These are phyloP conservation scores for Pterostichus niger DNA, from an alignment of 2,888 invertebrate genomes.

Conservation along the genomic window DNA sequence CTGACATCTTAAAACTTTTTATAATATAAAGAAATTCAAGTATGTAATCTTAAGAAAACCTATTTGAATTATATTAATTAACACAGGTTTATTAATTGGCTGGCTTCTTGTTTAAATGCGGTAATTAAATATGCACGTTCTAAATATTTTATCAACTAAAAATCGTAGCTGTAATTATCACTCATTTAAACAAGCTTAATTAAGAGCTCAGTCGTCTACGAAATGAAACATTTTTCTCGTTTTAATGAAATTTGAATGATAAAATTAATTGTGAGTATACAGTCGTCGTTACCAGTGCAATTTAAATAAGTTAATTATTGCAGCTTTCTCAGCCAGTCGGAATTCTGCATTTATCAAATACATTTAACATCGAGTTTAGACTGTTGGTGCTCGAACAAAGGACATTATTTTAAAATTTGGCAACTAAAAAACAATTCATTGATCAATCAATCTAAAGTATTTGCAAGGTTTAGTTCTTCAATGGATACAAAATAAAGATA, in stretches of 20 bases:
- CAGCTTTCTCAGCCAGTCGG: background rate
- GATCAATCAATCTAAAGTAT: too few relatives aligned
- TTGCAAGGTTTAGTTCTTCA: too few relatives aligned
- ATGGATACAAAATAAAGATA: too few relatives aligned
- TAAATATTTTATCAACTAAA: slow-evolving; percentile 63
- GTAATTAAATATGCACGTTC: slow-evolving; percentile 63
- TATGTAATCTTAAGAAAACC: slow-evolving; percentile 2
- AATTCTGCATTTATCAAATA: slow-evolving; percentile 22
- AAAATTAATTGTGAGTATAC: slow-evolving; percentile 56
- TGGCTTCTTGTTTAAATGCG: slow-evolving; percentile 53
- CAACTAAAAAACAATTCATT: too few relatives aligned
- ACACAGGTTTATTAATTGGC: slow-evolving; percentile 49
- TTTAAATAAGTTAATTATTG: slow-evolving; percentile 40
- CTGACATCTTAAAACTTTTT: background rate
- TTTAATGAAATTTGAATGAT: slow-evolving; percentile 64
- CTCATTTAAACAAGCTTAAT: slow-evolving; percentile 64
- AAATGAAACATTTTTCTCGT: slow-evolving; percentile 52
- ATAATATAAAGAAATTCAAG: background rate
- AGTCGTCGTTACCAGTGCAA: slow-evolving; percentile 33
- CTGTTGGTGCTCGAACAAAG: too few relatives aligned
- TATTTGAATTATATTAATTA: slow-evolving; percentile 50
- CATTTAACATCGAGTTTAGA: too few relatives aligned
- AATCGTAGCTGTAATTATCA: slow-evolving; percentile 57
- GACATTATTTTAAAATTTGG: too few relatives aligned
- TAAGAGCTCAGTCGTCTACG: slow-evolving; percentile 56